phyloP scores from a whole-genome alignment of 2,797 vertebrate genomes.

The Enteromius treurensis region DNA sequence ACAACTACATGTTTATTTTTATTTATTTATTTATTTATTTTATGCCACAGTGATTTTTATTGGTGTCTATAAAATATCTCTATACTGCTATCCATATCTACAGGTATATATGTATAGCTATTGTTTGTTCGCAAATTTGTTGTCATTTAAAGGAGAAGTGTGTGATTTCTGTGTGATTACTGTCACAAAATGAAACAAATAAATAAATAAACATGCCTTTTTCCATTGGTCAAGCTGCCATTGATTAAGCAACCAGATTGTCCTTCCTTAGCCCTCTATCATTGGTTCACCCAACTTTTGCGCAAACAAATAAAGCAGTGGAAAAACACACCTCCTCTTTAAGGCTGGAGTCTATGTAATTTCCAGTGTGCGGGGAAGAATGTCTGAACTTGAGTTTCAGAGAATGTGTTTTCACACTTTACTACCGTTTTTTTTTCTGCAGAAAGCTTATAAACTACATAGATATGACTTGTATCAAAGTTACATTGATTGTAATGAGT shows the following conservation, averaged over 20 bases:
- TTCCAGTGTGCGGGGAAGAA: neutral
- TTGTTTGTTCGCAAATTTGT: constrained; percentile 12
- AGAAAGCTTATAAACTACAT: neutral
- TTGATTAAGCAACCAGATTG: neutral
- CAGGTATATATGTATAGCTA: neutral
- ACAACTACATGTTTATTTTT: too few relatives aligned
- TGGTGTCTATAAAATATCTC: neutral
- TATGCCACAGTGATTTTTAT: neutral
- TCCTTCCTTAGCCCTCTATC: too few relatives aligned
- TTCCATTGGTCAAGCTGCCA: neutral
- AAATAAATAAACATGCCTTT: neutral
- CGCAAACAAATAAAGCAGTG: neutral
- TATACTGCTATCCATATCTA: neutral
- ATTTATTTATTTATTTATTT: neutral
- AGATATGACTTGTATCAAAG: constrained; percentile 4
- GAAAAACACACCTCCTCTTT: constrained; percentile 6
- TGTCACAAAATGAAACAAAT: neutral
- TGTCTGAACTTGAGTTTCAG: neutral
- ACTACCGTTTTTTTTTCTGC: neutral
- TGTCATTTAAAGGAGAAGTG: constrained; percentile 21
- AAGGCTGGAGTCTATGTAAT: neutral
- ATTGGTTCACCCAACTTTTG: neutral
- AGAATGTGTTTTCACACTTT: neutral
- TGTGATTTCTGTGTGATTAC: neutral
- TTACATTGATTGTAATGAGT: neutral